phyloP scores from a whole-genome alignment of 2,113 vertebrate species.

The Vicugna pacos region DNA sequence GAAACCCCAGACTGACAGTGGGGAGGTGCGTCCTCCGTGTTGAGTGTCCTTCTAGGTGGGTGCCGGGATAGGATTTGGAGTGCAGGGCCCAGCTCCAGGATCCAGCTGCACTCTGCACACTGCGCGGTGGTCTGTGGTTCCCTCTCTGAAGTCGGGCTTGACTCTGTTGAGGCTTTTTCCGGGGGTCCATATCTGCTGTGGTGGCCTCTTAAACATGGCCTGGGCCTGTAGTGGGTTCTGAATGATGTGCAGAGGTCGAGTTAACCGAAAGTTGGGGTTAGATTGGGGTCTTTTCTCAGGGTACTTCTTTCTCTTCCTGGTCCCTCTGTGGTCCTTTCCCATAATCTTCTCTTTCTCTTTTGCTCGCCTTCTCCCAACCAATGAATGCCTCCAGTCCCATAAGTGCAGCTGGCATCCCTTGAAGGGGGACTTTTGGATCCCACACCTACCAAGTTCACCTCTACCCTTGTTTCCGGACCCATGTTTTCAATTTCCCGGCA shows the following conservation, averaged over 20 bases:
- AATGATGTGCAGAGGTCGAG: neutral
- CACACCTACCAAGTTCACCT: neutral
- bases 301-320: neutral
- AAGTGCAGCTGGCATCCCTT: neutral
- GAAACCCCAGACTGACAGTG: too few species aligned
- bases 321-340: neutral
- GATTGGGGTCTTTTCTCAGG: neutral
- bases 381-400: neutral
- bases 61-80: neutral
- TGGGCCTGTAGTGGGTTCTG: neutral
- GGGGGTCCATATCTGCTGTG: rapidly evolving
- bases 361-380: neutral
- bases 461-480: neutral
- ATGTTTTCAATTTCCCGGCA: neutral
- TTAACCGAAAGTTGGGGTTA: neutral
- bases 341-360: neutral
- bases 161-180: neutral
- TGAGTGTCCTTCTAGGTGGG: neutral
- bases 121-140: rapidly evolving
- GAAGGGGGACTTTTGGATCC: neutral
- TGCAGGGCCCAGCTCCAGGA: neutral
- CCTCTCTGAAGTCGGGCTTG: neutral
- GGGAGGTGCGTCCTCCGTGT: neutral
- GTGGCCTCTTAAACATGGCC: neutral
- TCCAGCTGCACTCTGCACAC: neutral